Conservation (phyloP, 2,797 vertebrate genomes). For the Glyptemys insculpta region DNA sequence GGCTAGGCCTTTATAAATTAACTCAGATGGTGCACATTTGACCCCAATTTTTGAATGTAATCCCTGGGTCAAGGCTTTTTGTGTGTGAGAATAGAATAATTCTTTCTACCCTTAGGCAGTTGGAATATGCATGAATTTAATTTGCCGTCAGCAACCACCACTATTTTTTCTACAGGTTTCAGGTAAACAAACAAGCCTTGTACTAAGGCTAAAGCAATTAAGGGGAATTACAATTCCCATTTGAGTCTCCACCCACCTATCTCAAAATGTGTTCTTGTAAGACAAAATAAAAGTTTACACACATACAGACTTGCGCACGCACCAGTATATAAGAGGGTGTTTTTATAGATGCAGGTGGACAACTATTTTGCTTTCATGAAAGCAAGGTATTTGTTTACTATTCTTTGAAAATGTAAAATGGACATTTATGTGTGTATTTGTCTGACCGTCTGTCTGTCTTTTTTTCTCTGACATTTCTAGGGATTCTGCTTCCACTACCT, state of each 20-base stretch:
- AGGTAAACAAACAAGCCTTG: slow-evolving; percentile 27
- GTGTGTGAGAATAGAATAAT: slow-evolving; percentile 37
- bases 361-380: slow-evolving; percentile 14
- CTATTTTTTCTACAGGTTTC: slow-evolving; percentile 35
- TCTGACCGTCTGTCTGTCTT: neutral
- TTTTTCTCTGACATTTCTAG: neutral
- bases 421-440: neutral
- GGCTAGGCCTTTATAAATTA: slow-evolving; percentile 72
- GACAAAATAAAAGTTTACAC: neutral
- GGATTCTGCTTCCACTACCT: neutral
- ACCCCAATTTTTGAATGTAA: slow-evolving; percentile 70
- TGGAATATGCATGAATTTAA: slow-evolving; percentile 30
- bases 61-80: slow-evolving; percentile 62
- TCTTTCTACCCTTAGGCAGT: slow-evolving; percentile 48
- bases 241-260: neutral
- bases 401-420: neutral
- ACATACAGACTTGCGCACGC: neutral
- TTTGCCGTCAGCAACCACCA: slow-evolving; percentile 32
- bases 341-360: neutral
- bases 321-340: neutral
- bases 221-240: neutral
- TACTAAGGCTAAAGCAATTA: neutral
- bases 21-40: slow-evolving; percentile 63
- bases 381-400: neutral
- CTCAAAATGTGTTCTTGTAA: neutral